A percentile compares a stretch with the other conserved stretches of the same genome.
phyloP scores from a whole-genome alignment of 2,797 vertebrate genomes.

The Muraenolepis orangiensis region DNA sequence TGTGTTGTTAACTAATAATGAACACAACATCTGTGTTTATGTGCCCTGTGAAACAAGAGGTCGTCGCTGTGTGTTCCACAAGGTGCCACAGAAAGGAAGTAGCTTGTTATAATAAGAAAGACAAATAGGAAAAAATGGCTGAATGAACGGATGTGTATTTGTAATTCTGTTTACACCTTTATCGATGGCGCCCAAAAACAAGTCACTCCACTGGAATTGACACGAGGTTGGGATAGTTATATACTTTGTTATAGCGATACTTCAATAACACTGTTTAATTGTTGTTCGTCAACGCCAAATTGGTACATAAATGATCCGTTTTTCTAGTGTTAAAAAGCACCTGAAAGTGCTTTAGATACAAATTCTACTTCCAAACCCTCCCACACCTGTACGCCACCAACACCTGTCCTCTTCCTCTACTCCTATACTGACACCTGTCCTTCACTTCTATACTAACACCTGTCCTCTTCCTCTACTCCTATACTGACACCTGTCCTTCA shows the following conservation, averaged over 20 bases:
- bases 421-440: neutral
- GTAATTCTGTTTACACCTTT: neutral
- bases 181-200: neutral
- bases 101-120: neutral
- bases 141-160: neutral
- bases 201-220: neutral
- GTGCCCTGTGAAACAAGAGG: neutral
- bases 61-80: neutral
- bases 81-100: neutral
- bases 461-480: too few relatives aligned
- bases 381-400: neutral
- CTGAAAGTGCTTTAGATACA: neutral
- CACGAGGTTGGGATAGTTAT: neutral
- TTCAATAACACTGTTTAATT: neutral
- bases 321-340: neutral
- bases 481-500: too few relatives aligned
- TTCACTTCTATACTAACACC: too few relatives aligned
- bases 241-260: neutral
- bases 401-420: neutral
- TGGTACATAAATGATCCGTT: too few relatives aligned
- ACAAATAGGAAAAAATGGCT: neutral
- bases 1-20: neutral
- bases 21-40: too few relatives aligned
- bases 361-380: too few relatives aligned
- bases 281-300: neutral